A percentile compares a stretch with the other conserved stretches of the same genome.
Conservation (phyloP, 2,888 invertebrate genomes). For the Branchipolynoe longqiensis region DNA sequence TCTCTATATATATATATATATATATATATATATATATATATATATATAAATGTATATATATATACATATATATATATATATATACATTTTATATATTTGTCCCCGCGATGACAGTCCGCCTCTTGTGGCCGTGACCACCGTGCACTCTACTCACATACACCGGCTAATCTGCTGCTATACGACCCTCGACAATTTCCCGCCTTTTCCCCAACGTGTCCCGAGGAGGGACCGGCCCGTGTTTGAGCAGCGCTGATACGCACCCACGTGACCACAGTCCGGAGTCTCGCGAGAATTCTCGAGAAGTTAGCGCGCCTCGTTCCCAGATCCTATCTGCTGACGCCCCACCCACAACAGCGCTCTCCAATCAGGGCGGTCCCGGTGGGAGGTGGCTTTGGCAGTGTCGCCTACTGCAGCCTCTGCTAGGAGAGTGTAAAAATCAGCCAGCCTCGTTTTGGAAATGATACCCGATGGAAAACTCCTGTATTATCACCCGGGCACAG, state of each 20-base stretch:
- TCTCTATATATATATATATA: no score
- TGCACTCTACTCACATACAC: not conserved
- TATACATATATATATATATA: no score
- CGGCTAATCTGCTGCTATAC: slow-evolving; percentile 5
- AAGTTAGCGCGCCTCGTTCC: slow-evolving; percentile 26
- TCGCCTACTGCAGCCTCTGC: not conserved
- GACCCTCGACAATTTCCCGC: slow-evolving; percentile 10
- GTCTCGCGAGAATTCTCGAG: slow-evolving; percentile 17
- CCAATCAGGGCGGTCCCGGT: not conserved
- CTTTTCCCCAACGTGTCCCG: slow-evolving; percentile 13
- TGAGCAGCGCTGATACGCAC: slow-evolving; percentile 16
- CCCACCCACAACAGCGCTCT: not conserved
- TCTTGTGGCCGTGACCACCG: no score
- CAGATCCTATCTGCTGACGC: not conserved
- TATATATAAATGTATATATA: no score
- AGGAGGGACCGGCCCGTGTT: slow-evolving; percentile 9
- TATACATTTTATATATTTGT: no score
- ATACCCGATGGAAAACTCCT: slow-evolving; percentile 28
- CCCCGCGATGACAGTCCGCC: no score
- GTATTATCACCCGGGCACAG: slow-evolving; percentile 18
- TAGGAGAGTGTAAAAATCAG: not conserved
- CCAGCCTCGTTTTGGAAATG: slow-evolving; percentile 14
- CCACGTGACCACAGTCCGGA: slow-evolving; percentile 5
- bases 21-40: no score
- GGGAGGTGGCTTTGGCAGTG: no score